Percentiles rank a stretch among this genome's conserved stretches.
These are phyloP conservation scores for Ascidia mentula DNA, from an alignment of 23 tunicate species.

Conservation along the genomic window DNA sequence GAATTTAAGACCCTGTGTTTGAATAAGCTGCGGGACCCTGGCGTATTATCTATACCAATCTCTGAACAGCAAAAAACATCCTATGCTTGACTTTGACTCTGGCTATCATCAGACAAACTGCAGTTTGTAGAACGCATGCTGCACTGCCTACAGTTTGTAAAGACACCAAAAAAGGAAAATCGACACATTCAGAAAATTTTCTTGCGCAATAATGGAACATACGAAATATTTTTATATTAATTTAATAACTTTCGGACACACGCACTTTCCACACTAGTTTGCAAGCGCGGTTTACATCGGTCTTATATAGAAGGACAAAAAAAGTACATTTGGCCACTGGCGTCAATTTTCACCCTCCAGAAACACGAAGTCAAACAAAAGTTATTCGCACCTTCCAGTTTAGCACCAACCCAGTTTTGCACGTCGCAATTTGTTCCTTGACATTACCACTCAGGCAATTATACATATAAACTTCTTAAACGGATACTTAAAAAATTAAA, in stretches of 20 bases:
- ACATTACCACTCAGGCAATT: neutral
- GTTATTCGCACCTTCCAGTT: neutral
- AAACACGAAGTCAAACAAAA: neutral
- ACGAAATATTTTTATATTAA: too few relatives aligned
- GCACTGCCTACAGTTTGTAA: too few relatives aligned
- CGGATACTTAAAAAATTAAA: neutral
- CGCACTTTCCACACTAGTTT: too few relatives aligned
- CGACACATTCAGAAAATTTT: too few relatives aligned
- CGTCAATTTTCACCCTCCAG: neutral
- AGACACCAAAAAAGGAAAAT: too few relatives aligned
- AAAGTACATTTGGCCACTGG: neutral
- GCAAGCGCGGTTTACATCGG: too few relatives aligned
- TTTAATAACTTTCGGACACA: too few relatives aligned
- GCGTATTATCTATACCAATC: neutral
- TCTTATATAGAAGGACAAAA: too few relatives aligned
- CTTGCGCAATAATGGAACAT: too few relatives aligned
- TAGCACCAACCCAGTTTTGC: neutral
- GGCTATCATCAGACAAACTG: too few relatives aligned
- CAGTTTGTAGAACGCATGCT: too few relatives aligned
- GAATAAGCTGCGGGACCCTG: neutral
- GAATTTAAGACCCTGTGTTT: neutral
- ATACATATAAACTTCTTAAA: neutral
- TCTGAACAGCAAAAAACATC: neutral
- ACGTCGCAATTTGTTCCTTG: neutral
- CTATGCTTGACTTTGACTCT: neutral